A percentile compares a stretch with the other conserved stretches of the same genome.
phyloP scores from a whole-genome alignment of 2,888 invertebrate genomes.

The Stomorhina lunata region DNA sequence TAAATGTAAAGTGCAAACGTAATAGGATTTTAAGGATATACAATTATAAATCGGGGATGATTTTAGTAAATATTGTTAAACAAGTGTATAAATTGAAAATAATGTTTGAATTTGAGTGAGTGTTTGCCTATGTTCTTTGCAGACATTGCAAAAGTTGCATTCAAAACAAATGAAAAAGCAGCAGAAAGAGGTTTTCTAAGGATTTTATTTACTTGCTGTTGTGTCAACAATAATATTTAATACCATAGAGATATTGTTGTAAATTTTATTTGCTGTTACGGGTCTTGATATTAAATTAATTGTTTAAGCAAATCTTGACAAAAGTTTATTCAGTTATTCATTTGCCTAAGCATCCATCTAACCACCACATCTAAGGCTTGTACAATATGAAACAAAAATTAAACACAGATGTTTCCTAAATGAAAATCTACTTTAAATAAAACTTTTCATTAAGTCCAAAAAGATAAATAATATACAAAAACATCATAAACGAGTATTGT shows the following conservation, averaged over 20 bases:
- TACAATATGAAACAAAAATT: constrained; percentile 46
- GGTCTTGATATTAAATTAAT: constrained; percentile 61
- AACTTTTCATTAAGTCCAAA: constrained; percentile 56
- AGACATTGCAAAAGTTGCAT: background rate
- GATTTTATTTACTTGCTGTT: constrained; percentile 19
- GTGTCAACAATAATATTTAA: constrained; percentile 33
- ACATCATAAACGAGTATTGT: background rate
- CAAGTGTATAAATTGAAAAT: constrained; percentile 51
- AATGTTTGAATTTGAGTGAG: constrained; percentile 7
- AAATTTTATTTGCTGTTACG: constrained; percentile 34
- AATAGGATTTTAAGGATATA: constrained; percentile 40
- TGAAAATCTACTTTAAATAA: constrained; percentile 53
- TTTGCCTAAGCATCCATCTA: background rate
- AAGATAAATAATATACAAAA: constrained; percentile 33
- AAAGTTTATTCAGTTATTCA: constrained; percentile 4
- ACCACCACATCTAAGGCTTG: background rate
- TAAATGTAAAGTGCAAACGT: background rate
- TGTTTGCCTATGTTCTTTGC: background rate
- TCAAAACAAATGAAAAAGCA: background rate
- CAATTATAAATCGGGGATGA: constrained; percentile 47
- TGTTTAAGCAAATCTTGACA: constrained; percentile 56
- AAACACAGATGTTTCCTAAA: constrained; percentile 61
- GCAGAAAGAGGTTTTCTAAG: constrained; percentile 32
- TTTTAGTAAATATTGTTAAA: constrained; percentile 45
- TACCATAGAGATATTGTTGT: constrained; percentile 18